These are phyloP conservation scores for Coryphaenoides rupestris DNA, from an alignment of 2,113 vertebrate species.

Conservation along the genomic window DNA sequence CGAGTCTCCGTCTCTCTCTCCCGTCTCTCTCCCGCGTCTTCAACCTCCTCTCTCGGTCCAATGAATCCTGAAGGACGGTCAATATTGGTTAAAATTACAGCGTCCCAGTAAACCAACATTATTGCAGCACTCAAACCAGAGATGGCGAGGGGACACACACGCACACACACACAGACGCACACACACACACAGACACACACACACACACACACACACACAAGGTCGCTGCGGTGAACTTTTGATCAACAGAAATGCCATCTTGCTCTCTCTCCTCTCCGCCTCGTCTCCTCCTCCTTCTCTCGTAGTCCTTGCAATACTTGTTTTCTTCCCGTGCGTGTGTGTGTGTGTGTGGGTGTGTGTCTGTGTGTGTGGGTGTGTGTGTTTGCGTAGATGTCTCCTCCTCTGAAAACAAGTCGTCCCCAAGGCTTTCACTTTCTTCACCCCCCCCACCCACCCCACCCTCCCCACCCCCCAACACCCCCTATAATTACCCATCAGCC, in stretches of 20 bases:
- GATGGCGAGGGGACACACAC: too few relatives aligned
- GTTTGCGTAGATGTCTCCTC: conserved; percentile 32
- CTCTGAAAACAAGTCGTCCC: conserved; percentile 58
- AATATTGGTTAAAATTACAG: background rate
- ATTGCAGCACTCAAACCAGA: background rate
- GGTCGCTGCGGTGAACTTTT: too few relatives aligned
- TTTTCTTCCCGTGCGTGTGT: conserved; percentile 46
- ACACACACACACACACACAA: too few relatives aligned
- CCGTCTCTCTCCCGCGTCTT: background rate
- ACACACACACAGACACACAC: too few relatives aligned
- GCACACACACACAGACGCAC: too few relatives aligned
- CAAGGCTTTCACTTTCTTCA: conserved; percentile 54
- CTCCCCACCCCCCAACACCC: conserved; percentile 9
- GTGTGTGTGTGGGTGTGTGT: too few relatives aligned
- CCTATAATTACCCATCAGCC: conserved; percentile 59
- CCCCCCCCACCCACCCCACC: conserved; percentile 43
- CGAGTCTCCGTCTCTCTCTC: too few relatives aligned
- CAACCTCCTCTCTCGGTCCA: background rate
- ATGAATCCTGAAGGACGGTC: background rate
- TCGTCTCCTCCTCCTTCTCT: conserved; percentile 23
- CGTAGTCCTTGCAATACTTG: conserved; percentile 20
- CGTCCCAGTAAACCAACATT: background rate
- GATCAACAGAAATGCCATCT: background rate
- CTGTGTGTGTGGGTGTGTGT: too few relatives aligned
- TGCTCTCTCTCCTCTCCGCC: background rate